phyloP scores from a whole-genome alignment of 2,113 vertebrate genomes.

The Corythoichthys intestinalis region DNA sequence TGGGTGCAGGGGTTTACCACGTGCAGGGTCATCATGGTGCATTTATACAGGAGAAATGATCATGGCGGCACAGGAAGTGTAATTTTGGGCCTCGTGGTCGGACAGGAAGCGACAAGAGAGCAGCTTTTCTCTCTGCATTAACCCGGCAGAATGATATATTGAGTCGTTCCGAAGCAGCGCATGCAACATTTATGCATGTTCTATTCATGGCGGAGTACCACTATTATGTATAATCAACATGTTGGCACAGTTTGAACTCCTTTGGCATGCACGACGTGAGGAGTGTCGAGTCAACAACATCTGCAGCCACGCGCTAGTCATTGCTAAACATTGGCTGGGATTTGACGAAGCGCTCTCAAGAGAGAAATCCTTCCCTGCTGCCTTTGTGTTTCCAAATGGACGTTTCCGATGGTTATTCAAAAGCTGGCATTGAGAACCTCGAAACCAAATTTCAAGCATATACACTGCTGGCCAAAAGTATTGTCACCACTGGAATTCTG shows the following conservation, averaged over 20 bases:
- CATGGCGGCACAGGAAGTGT: constrained; percentile 29
- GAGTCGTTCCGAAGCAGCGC: constrained; percentile 53
- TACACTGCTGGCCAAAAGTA: too few species aligned
- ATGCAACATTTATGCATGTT: constrained; percentile 69
- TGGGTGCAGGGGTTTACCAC: not conserved
- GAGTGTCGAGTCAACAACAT: constrained; percentile 20
- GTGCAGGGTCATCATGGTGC: not conserved
- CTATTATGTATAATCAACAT: constrained; percentile 34
- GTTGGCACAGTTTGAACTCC: constrained; percentile 33
- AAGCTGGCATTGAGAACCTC: not conserved
- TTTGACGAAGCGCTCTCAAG: constrained; percentile 13
- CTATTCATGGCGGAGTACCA: constrained; percentile 58
- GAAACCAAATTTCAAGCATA: not conserved
- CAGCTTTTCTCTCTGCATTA: constrained; percentile 42
- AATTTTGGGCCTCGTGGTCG: constrained; percentile 51
- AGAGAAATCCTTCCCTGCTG: not conserved
- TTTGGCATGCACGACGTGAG: constrained; percentile 6
- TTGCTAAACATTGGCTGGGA: constrained; percentile 49
- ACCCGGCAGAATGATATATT: constrained; percentile 63
- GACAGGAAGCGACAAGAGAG: constrained; percentile 34
- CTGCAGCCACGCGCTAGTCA: constrained; percentile 35
- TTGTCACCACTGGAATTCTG: too few species aligned
- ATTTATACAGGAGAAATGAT: not conserved
- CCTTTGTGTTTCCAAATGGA: not conserved
- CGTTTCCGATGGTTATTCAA: not conserved